phyloP scores from a whole-genome alignment of 1,140 invertebrate species.

The Leucophenga varia region DNA sequence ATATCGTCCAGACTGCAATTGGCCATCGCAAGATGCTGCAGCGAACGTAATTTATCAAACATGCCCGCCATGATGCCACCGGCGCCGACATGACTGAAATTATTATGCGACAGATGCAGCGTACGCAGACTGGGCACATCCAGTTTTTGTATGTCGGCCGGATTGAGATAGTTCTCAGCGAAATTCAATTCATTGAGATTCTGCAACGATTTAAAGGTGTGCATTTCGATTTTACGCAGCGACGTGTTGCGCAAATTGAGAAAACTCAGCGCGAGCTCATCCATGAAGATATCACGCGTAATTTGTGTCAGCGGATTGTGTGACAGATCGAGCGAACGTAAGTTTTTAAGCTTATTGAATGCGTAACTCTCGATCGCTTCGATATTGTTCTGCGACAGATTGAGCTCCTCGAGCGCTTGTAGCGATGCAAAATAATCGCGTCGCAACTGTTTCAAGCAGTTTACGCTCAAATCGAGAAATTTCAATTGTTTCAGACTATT shows the following conservation, averaged over 20 bases:
- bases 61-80: slow-evolving; percentile 55
- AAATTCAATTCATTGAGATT: slow-evolving; percentile 72
- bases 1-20: slow-evolving; percentile 67
- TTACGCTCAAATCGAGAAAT: slow-evolving; percentile 77
- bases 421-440: slow-evolving; percentile 67
- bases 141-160: slow-evolving; percentile 66
- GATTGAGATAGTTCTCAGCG: slow-evolving; percentile 71
- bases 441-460: slow-evolving; percentile 67
- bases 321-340: slow-evolving; percentile 68
- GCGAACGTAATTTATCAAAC: slow-evolving; percentile 71
- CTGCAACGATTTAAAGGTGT: slow-evolving; percentile 66
- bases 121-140: slow-evolving; percentile 72
- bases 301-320: slow-evolving; percentile 66
- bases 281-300: slow-evolving; percentile 65
- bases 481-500: slow-evolving; percentile 72
- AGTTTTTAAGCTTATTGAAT: slow-evolving; percentile 63
- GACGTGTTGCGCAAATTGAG: slow-evolving; percentile 60
- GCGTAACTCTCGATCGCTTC: slow-evolving; percentile 64
- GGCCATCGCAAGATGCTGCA: slow-evolving; percentile 72
- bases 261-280: slow-evolving; percentile 63
- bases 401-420: slow-evolving; percentile 67
- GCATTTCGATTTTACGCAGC: slow-evolving; percentile 62
- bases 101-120: slow-evolving; percentile 73
- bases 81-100: slow-evolving; percentile 70
- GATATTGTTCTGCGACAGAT: slow-evolving; percentile 66